Evolutionary conservation across 2,113 vertebrate species (phyloP).

Genomic region (Chascanopsetta lugubris): DNA sequence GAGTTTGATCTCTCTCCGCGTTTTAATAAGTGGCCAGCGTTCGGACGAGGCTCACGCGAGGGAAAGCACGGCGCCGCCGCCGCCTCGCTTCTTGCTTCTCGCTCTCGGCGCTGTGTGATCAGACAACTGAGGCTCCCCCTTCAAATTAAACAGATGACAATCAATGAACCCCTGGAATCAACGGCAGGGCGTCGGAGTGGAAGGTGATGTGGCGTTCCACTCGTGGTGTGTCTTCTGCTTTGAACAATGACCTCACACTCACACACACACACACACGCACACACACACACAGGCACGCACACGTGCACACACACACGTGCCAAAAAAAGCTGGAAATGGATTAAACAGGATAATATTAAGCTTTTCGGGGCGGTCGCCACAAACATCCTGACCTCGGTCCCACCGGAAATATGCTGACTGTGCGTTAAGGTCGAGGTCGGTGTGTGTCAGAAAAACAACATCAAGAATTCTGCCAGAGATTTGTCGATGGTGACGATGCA

Average conservation of each 20-base stretch:
- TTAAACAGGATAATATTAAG: neutral
- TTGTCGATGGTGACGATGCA: too few species aligned
- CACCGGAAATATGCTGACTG: too few species aligned
- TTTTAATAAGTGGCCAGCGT: slow-evolving; percentile 53
- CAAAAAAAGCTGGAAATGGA: neutral
- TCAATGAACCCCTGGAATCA: slow-evolving; percentile 48
- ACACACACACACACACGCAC: neutral
- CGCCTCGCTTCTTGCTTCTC: too few species aligned
- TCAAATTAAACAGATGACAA: slow-evolving; percentile 39
- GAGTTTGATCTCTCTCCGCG: slow-evolving; percentile 37
- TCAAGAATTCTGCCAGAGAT: too few species aligned
- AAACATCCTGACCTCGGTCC: neutral
- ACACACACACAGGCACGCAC: neutral
- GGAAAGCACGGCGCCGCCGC: slow-evolving; percentile 1
- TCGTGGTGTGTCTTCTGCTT: neutral
- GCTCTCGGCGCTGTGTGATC: slow-evolving; percentile 34
- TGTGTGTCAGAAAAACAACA: neutral
- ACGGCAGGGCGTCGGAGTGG: neutral
- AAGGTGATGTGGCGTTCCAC: neutral
- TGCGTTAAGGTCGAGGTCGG: neutral
- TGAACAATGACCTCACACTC: neutral
- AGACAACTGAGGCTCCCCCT: slow-evolving; percentile 16
- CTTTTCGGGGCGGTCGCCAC: neutral
- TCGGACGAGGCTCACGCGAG: slow-evolving; percentile 20
- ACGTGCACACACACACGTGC: neutral